Evolutionary conservation across 2,888 invertebrate genomes (phyloP).

Genomic region (Syrphus vitripennis): DNA sequence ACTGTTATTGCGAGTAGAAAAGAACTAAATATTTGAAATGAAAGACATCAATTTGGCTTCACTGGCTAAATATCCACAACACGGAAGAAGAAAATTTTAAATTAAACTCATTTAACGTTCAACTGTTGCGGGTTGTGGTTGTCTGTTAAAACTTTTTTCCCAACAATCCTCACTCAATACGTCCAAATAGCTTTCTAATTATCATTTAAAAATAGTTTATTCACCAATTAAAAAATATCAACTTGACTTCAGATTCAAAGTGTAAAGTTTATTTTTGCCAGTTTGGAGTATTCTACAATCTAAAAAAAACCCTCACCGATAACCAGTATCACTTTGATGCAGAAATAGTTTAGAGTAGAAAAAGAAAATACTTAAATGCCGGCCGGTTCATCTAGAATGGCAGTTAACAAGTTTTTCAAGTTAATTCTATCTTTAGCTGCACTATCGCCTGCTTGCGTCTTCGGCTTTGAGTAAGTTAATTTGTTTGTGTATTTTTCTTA

Average conservation of each 20-base stretch:
- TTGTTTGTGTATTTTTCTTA: not conserved
- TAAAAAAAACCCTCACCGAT: not conserved
- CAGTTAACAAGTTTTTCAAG: conserved; percentile 19
- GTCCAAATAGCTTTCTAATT: not conserved
- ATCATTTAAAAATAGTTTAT: not conserved
- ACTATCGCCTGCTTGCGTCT: not conserved
- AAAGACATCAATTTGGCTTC: not conserved
- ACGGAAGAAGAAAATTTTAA: not conserved
- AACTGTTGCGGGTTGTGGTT: not conserved
- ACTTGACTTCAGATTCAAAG: not conserved
- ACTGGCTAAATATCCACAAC: not conserved
- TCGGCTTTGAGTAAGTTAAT: conserved; percentile 7
- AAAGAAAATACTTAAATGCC: too few species aligned
- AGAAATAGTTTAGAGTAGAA: not conserved
- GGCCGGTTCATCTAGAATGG: not conserved
- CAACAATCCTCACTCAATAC: not conserved
- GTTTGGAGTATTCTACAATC: not conserved
- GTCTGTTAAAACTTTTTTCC: not conserved
- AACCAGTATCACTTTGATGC: not conserved
- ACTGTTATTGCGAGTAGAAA: too few species aligned
- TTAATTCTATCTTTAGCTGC: not conserved
- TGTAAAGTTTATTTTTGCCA: not conserved
- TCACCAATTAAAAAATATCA: not conserved
- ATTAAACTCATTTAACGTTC: not conserved
- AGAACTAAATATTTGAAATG: not conserved